Evolutionary conservation across 1,140 invertebrate species (phyloP).

Genomic region (Brachionus calyciflorus): DNA sequence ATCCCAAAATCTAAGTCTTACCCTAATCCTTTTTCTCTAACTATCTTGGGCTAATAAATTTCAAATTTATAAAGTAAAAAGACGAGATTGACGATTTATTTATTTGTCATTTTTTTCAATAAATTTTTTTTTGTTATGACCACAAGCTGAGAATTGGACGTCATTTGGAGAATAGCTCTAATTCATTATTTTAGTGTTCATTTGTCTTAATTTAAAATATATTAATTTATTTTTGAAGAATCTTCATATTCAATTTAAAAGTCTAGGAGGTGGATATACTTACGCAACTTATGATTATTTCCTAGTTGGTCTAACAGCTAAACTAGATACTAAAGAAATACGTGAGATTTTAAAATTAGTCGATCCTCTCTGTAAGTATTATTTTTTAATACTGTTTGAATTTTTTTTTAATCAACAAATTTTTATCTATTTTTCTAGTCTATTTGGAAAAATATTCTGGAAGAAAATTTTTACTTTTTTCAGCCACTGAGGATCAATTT

Average conservation of each 20-base stretch:
- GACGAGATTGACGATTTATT: too few species aligned
- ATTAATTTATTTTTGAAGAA: background rate
- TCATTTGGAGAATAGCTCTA: too few species aligned
- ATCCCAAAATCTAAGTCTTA: too few species aligned
- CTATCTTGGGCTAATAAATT: too few species aligned
- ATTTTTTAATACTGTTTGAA: background rate
- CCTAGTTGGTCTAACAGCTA: background rate
- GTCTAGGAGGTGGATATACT: background rate
- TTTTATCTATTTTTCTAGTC: background rate
- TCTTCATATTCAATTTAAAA: slow-evolving; percentile 1
- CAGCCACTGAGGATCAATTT: slow-evolving; percentile 1
- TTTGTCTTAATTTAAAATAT: too few species aligned
- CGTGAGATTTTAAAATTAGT: background rate
- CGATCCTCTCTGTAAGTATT: background rate
- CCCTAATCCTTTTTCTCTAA: too few species aligned
- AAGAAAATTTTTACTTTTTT: slow-evolving; percentile 2
- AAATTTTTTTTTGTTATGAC: too few species aligned
- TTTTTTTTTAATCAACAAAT: background rate
- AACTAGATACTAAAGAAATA: background rate
- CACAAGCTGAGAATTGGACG: too few species aligned
- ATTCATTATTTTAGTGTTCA: too few species aligned
- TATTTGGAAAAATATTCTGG: slow-evolving; percentile 11
- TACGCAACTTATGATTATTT: slow-evolving; percentile 2
- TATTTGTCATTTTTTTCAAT: too few species aligned
- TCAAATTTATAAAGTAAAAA: too few species aligned